Percentiles rank a stretch among this genome's conserved stretches.
phyloP scores from a whole-genome alignment of 92 coral and sea anemone species.

The Actinernus sp. region DNA sequence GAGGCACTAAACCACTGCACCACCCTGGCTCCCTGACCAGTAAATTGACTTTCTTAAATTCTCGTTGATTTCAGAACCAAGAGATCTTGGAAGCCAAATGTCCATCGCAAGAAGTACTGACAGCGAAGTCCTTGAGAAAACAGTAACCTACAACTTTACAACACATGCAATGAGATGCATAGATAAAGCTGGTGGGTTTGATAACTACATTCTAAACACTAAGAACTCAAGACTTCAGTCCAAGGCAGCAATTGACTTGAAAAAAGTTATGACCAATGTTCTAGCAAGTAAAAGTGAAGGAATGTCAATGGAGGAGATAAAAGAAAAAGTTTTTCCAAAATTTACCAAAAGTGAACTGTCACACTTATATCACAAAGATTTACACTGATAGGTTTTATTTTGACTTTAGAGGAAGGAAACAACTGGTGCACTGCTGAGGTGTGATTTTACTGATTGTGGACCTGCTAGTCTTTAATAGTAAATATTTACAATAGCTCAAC shows the following conservation, averaged over 20 bases:
- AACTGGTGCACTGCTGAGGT: constrained; percentile 78
- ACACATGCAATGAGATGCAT: constrained; percentile 97
- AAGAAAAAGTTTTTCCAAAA: constrained; percentile 78
- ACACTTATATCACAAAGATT: constrained; percentile 71
- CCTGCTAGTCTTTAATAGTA: too few relatives aligned
- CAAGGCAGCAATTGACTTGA: constrained; percentile 83
- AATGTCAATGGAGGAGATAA: constrained; percentile 78
- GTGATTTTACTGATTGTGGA: too few relatives aligned
- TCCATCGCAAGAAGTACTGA: constrained; percentile 88
- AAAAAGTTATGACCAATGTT: constrained; percentile 81
- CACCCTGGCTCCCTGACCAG: too few relatives aligned
- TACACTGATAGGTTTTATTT: constrained; percentile 87
- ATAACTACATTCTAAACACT: constrained; percentile 93
- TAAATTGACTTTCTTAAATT: too few relatives aligned
- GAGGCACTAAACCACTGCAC: too few relatives aligned
- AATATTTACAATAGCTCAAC: too few relatives aligned
- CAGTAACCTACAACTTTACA: constrained; percentile 74
- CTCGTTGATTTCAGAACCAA: constrained; percentile 86
- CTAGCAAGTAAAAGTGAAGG: constrained; percentile 78
- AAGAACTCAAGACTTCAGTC: constrained; percentile 75
- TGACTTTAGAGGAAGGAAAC: constrained; percentile 98
- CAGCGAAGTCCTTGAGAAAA: constrained; percentile 92
- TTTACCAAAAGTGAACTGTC: constrained; percentile 82
- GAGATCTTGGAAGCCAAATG: constrained; percentile 97
- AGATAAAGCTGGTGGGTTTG: constrained; percentile 98